These are phyloP conservation scores for Phaenicophaeus curvirostris DNA, from an alignment of 2,797 vertebrate genomes.

Conservation along the genomic window DNA sequence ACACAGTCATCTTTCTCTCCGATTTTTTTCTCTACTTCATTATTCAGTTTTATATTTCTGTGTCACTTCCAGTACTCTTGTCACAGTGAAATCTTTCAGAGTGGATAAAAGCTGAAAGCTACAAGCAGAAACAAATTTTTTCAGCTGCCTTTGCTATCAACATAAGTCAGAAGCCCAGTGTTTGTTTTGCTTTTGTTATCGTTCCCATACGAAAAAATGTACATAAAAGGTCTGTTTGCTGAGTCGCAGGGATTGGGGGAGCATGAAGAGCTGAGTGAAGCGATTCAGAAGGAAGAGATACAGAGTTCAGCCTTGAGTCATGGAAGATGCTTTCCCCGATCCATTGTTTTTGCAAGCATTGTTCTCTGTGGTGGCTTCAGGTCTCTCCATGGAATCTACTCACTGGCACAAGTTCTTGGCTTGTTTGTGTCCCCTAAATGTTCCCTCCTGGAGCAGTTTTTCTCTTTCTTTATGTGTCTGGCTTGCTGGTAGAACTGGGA, in stretches of 20 bases:
- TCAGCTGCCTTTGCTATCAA: constrained; percentile 41
- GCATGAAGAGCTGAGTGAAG: not conserved
- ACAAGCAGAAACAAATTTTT: constrained; percentile 1
- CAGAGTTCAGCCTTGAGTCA: not conserved
- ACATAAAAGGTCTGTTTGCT: constrained; percentile 44
- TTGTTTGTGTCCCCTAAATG: not conserved
- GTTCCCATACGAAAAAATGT: constrained; percentile 28
- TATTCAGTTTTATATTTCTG: constrained; percentile 30
- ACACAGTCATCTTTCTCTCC: not conserved
- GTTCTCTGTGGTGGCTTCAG: not conserved
- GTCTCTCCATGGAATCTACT: not conserved
- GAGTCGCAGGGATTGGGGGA: not conserved
- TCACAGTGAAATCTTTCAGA: constrained; percentile 2
- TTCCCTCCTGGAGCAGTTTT: not conserved
- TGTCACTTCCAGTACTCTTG: constrained; percentile 20
- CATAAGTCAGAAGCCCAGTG: not conserved
- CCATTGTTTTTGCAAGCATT: not conserved
- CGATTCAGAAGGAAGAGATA: not conserved
- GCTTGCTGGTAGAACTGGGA: not conserved
- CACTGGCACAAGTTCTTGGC: not conserved
- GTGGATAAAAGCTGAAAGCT: constrained; percentile 15
- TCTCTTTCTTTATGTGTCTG: not conserved
- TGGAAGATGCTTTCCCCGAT: not conserved
- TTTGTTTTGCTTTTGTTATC: constrained; percentile 49
- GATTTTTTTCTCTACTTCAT: not conserved